phyloP scores from a whole-genome alignment of 2,888 invertebrate species.

The Timema podura region DNA sequence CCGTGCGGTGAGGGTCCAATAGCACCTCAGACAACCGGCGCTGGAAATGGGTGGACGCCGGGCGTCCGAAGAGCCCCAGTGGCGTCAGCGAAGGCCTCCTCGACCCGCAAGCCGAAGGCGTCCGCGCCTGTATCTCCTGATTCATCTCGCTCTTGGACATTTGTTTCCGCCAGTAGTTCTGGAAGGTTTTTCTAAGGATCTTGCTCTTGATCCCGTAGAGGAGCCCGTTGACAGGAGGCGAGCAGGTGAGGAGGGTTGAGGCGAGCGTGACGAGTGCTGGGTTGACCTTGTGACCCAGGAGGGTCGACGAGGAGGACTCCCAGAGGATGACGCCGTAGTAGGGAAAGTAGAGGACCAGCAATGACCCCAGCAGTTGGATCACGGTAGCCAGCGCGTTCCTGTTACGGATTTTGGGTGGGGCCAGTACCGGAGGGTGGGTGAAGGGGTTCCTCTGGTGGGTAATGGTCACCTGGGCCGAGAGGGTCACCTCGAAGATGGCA shows the following conservation, averaged over 20 bases:
- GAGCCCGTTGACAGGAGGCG: conserved; percentile 70
- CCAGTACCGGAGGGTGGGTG: conserved; percentile 41
- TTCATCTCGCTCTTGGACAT: conserved; percentile 74
- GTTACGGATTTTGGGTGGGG: conserved; percentile 46
- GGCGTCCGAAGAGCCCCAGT: conserved; percentile 45
- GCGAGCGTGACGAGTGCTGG: conserved; percentile 56
- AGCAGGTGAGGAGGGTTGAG: conserved; percentile 62
- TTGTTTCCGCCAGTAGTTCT: conserved; percentile 73
- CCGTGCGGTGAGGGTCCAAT: conserved; percentile 41
- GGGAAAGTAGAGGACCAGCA: conserved; percentile 68
- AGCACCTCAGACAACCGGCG: conserved; percentile 55
- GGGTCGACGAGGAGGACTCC: conserved; percentile 49
- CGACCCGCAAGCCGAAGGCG: conserved; percentile 73
- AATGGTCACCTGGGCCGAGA: conserved; percentile 79
- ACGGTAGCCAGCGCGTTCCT: conserved; percentile 63
- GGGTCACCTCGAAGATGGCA: conserved; percentile 78
- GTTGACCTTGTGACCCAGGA: conserved; percentile 35
- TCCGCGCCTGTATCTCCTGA: conserved; percentile 75
- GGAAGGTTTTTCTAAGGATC: conserved; percentile 64
- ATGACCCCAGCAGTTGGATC: conserved; percentile 66
- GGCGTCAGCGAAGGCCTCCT: conserved; percentile 66
- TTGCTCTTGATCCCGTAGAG: conserved; percentile 73
- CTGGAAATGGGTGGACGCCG: conserved; percentile 41
- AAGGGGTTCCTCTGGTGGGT: conserved; percentile 79
- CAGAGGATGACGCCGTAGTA: conserved; percentile 68